A percentile compares a stretch with the other conserved stretches of the same genome.
phyloP scores from a whole-genome alignment of 23 tunicate genomes.

The Botrylloides violaceus region DNA sequence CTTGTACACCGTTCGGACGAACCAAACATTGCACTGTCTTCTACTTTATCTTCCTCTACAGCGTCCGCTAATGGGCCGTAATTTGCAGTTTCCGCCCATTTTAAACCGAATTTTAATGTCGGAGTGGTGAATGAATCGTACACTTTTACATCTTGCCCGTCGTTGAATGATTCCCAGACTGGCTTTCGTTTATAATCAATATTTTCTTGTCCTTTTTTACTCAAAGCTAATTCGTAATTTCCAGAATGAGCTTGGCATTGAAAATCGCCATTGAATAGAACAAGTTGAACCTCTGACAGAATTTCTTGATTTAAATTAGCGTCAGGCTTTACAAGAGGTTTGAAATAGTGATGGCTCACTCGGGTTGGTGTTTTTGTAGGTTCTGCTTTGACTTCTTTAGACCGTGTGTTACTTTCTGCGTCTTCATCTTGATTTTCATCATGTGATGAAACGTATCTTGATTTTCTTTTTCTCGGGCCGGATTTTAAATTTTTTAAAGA shows the following conservation, averaged over 20 bases:
- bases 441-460: not conserved
- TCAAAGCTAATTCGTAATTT: conserved; percentile 63
- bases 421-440: not conserved
- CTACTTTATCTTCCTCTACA: conserved; percentile 23
- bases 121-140: conserved; percentile 33
- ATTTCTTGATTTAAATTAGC: conserved; percentile 14
- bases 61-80: conserved; percentile 27
- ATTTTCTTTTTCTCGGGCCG: conserved; percentile 37
- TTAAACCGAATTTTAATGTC: not conserved
- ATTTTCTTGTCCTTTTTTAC: conserved; percentile 18
- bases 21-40: conserved; percentile 15
- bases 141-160: conserved; percentile 78
- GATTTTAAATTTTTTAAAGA: conserved; percentile 59
- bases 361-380: not conserved
- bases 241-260: conserved; percentile 36
- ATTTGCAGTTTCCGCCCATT: conserved; percentile 2
- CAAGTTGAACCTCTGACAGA: conserved; percentile 64
- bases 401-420: not conserved
- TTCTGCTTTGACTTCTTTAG: conserved; percentile 4
- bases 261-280: conserved; percentile 27
- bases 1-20: not conserved
- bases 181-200: conserved; percentile 52
- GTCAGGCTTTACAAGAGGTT: conserved; percentile 4
- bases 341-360: not conserved
- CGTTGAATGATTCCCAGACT: conserved; percentile 86